These are phyloP conservation scores for Mylabris phalerata DNA, from an alignment of 1,140 invertebrate species.

Conservation along the genomic window DNA sequence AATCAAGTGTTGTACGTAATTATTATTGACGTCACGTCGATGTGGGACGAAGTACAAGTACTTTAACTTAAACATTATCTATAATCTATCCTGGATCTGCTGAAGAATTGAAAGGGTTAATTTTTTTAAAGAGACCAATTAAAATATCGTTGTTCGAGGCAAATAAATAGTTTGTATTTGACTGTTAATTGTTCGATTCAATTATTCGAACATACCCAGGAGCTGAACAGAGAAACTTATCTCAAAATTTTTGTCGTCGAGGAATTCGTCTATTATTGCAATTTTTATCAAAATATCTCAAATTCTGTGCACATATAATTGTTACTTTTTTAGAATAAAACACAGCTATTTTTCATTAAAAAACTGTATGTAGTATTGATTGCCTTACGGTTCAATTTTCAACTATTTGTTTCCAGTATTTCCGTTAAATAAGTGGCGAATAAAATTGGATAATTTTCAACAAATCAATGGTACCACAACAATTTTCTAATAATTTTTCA, in stretches of 20 bases:
- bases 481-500: slow-evolving; percentile 24
- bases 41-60: slow-evolving; percentile 41
- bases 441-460: slow-evolving; percentile 36
- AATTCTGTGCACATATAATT: slow-evolving; percentile 38
- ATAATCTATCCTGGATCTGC: slow-evolving; percentile 13
- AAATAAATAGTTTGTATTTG: too few species aligned
- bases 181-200: slow-evolving; percentile 1
- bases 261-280: slow-evolving; percentile 34
- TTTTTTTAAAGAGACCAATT: too few species aligned
- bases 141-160: too few species aligned
- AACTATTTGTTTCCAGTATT: slow-evolving; percentile 17
- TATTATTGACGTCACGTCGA: slow-evolving; percentile 44
- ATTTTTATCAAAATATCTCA: slow-evolving; percentile 42
- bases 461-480: slow-evolving; percentile 33
- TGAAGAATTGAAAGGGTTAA: slow-evolving; percentile 1
- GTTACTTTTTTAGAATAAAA: slow-evolving; percentile 40
- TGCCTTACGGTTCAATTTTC: slow-evolving; percentile 28
- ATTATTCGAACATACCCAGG: slow-evolving; percentile 1
- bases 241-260: background rate
- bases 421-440: slow-evolving; percentile 16
- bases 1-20: slow-evolving; percentile 44
- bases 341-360: slow-evolving; percentile 37
- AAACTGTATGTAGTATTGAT: slow-evolving; percentile 39
- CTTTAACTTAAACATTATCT: slow-evolving; percentile 17
- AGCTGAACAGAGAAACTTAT: too few species aligned